These are phyloP conservation scores for Eulemur rubriventer DNA, from an alignment of 2,797 vertebrate genomes.

Conservation along the genomic window DNA sequence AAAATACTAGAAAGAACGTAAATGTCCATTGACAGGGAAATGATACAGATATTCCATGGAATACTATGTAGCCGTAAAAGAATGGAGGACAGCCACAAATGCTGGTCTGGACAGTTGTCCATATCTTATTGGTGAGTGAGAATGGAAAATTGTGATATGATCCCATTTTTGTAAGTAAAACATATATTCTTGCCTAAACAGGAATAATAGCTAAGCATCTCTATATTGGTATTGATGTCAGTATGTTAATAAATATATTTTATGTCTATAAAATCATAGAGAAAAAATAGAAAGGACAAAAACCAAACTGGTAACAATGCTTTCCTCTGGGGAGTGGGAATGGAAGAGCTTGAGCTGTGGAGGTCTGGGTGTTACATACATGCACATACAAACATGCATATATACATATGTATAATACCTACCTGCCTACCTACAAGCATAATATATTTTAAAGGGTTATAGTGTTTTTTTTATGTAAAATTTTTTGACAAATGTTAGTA, in stretches of 20 bases:
- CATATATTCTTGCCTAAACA: not conserved
- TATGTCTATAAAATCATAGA: not conserved
- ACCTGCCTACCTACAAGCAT: not conserved
- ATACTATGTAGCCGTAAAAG: not conserved
- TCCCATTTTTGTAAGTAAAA: not conserved
- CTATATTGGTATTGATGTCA: not conserved
- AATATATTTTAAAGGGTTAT: not conserved
- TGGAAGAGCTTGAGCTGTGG: not conserved
- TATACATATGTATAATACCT: not conserved
- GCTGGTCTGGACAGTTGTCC: not conserved
- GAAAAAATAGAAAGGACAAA: not conserved
- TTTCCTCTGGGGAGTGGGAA: not conserved
- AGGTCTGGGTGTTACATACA: not conserved
- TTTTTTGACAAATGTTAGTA: not conserved
- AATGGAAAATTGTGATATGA: not conserved
- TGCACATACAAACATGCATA: not conserved
- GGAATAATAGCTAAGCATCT: not conserved
- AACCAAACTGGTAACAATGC: not conserved
- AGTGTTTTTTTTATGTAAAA: not conserved
- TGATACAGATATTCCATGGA: not conserved
- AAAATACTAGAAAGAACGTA: not conserved
- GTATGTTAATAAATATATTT: not conserved
- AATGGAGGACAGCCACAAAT: not conserved
- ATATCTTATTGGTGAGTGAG: not conserved
- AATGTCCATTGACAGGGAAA: not conserved